Percentiles rank a stretch among this genome's conserved stretches.
These are phyloP conservation scores for Orientallactaga sibirica DNA, from an alignment of 2,797 vertebrate genomes.

Conservation along the genomic window DNA sequence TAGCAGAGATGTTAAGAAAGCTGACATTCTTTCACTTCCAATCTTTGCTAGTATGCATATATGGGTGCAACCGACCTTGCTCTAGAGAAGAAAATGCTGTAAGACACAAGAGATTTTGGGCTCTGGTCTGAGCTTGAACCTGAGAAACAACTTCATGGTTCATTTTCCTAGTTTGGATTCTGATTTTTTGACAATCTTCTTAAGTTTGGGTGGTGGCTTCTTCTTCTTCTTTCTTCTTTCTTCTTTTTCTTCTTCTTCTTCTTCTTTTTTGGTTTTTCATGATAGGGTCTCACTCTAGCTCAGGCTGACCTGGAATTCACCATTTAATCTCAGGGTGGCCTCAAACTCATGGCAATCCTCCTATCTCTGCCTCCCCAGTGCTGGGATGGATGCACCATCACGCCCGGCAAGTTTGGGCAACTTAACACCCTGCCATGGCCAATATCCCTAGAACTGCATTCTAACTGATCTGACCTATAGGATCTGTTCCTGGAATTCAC, in stretches of 20 bases:
- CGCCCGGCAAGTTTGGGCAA: not conserved
- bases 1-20: slow-evolving; percentile 65
- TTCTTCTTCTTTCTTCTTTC: too few species aligned
- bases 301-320: too few species aligned
- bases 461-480: not conserved
- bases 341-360: too few species aligned
- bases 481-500: not conserved
- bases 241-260: too few species aligned
- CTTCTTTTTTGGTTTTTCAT: too few species aligned
- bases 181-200: slow-evolving; percentile 23
- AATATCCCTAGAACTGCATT: not conserved
- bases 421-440: not conserved
- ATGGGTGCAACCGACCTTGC: slow-evolving; percentile 51
- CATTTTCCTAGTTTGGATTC: not conserved
- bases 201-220: not conserved
- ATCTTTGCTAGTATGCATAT: slow-evolving; percentile 51
- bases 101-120: slow-evolving; percentile 41
- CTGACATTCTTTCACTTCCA: slow-evolving; percentile 63
- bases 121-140: slow-evolving; percentile 9
- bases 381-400: too few species aligned
- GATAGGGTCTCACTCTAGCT: too few species aligned
- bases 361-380: too few species aligned
- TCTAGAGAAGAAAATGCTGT: slow-evolving; percentile 49
- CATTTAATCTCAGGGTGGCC: too few species aligned
- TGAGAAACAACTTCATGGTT: not conserved